Evolutionary conservation across 2,113 vertebrate species (phyloP).

Genomic region (Thunnus thynnus): DNA sequence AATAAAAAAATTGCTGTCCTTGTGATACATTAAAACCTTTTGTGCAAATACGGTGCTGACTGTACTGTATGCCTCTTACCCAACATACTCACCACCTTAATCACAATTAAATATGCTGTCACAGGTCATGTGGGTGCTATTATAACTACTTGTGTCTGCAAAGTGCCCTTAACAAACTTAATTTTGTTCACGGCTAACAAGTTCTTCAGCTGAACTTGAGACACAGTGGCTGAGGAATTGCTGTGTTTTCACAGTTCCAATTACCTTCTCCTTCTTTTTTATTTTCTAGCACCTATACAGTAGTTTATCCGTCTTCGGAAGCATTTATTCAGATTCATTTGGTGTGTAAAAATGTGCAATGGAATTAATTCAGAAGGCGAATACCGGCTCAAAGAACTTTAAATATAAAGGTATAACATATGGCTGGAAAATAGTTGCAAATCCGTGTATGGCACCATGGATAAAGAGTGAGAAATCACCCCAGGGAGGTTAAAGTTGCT

Average conservation of each 20-base stretch:
- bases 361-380: constrained; percentile 19
- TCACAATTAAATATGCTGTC: constrained; percentile 33
- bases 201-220: neutral
- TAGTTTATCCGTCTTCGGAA: neutral
- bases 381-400: constrained; percentile 27
- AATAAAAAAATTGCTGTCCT: constrained; percentile 1
- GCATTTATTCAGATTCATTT: constrained; percentile 1
- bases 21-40: neutral
- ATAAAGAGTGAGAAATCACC: constrained; percentile 54
- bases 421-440: constrained; percentile 45
- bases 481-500: constrained; percentile 60
- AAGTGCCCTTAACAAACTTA: constrained; percentile 5
- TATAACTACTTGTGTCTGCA: neutral
- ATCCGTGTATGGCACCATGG: constrained; percentile 40
- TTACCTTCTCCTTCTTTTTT: neutral
- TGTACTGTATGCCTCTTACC: neutral
- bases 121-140: constrained; percentile 28
- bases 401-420: constrained; percentile 35
- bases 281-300: neutral
- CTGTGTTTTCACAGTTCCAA: neutral
- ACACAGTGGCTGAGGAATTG: neutral
- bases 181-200: constrained; percentile 4
- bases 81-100: neutral
- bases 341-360: neutral
- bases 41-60: constrained; percentile 31